These are phyloP conservation scores for Xiphophorus maculatus DNA, from an alignment of 2,113 vertebrate species.

Conservation along the genomic window DNA sequence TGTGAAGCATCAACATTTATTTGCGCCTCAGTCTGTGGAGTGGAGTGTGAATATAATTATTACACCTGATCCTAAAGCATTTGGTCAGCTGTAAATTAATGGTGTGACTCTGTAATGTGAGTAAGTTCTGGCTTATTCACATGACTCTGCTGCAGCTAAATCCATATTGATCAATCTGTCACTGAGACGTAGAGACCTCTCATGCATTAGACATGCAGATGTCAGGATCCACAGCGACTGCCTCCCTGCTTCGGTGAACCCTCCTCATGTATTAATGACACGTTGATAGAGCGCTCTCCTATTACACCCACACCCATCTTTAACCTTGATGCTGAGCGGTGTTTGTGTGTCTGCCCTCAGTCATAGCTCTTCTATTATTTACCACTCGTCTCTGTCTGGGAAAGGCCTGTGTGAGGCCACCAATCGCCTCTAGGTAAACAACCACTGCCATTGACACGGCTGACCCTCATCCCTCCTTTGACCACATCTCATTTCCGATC, in stretches of 20 bases:
- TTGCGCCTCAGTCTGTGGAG: neutral
- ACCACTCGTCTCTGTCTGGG: constrained; percentile 66
- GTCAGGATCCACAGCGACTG: constrained; percentile 19
- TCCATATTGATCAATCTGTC: constrained; percentile 56
- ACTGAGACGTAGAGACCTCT: constrained; percentile 25
- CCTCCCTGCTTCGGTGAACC: constrained; percentile 20
- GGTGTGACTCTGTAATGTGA: constrained; percentile 52
- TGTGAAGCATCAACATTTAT: neutral
- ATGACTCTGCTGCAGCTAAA: constrained; percentile 21
- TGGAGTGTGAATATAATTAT: constrained; percentile 21
- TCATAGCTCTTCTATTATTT: constrained; percentile 79
- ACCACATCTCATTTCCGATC: constrained; percentile 71
- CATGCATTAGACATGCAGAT: constrained; percentile 46
- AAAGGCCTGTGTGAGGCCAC: constrained; percentile 59
- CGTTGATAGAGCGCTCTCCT: constrained; percentile 59
- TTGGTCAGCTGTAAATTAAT: neutral
- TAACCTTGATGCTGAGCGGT: constrained; percentile 70
- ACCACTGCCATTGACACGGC: constrained; percentile 68
- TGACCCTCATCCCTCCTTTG: constrained; percentile 67
- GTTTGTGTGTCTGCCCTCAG: constrained; percentile 74
- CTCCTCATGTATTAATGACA: constrained; percentile 58
- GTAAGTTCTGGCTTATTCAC: constrained; percentile 51
- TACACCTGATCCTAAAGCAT: constrained; percentile 11
- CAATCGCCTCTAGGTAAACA: constrained; percentile 79
- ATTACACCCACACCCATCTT: constrained; percentile 65